Percentiles rank a stretch among this genome's conserved stretches.
These are phyloP conservation scores for Falco concolor DNA, from an alignment of 2,797 vertebrate species.

Conservation along the genomic window DNA sequence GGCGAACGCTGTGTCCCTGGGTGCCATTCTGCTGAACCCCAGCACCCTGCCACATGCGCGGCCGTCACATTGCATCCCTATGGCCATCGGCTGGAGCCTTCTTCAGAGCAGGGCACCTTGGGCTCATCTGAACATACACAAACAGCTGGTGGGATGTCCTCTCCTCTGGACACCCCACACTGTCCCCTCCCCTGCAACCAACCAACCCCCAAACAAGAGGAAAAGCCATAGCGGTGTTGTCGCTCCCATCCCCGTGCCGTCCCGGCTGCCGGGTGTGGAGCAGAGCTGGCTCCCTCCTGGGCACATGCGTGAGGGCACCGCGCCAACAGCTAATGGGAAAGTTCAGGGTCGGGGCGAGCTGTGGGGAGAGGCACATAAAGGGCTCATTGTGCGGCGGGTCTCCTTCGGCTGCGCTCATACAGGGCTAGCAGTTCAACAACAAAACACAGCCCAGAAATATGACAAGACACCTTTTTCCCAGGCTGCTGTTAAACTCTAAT, in stretches of 20 bases:
- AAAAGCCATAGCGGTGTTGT: fast-evolving
- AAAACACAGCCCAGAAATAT: slow-evolving; percentile 38
- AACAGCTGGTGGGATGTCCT: neutral
- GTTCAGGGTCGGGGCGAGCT: slow-evolving; percentile 49
- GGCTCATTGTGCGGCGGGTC: slow-evolving; percentile 26
- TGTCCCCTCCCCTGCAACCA: neutral
- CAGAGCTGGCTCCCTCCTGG: neutral
- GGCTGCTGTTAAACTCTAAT: slow-evolving; percentile 47
- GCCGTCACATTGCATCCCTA: fast-evolving
- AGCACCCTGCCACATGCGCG: fast-evolving
- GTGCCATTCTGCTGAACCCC: neutral
- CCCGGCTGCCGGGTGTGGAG: neutral
- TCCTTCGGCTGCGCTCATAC: neutral
- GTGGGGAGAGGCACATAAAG: slow-evolving; percentile 51
- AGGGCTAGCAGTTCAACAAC: neutral
- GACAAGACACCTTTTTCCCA: slow-evolving; percentile 59
- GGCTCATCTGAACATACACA: neutral
- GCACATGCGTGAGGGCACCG: neutral
- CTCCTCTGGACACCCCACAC: neutral
- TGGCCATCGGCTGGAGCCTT: fast-evolving
- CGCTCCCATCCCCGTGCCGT: fast-evolving
- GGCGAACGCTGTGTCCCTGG: fast-evolving
- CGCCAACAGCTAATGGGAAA: slow-evolving; percentile 49
- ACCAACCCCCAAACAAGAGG: fast-evolving
- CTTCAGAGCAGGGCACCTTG: neutral